A percentile compares a stretch with the other conserved stretches of the same genome.
phyloP scores from a whole-genome alignment of 2,113 vertebrate genomes.

The Fregata magnificens region DNA sequence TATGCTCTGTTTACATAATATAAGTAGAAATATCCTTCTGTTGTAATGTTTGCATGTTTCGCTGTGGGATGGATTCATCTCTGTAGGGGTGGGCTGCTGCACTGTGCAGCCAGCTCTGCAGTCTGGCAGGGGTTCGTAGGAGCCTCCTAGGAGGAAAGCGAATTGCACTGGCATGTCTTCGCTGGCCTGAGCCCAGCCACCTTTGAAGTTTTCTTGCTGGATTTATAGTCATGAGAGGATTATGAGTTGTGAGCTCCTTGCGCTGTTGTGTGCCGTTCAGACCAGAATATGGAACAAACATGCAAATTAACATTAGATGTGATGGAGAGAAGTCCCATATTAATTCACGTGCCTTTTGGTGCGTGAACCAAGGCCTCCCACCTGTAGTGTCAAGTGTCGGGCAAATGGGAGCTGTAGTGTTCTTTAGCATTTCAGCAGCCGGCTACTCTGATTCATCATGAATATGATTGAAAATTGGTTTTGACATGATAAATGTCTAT shows the following conservation, averaged over 20 bases:
- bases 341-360: fast-evolving
- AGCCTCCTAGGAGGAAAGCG: not conserved
- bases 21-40: not conserved
- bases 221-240: not conserved
- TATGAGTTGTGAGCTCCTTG: not conserved
- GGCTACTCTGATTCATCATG: not conserved
- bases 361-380: not conserved
- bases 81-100: not conserved
- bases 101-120: not conserved
- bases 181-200: no score
- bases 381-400: not conserved
- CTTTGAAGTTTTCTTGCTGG: not conserved
- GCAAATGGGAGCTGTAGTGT: fast-evolving
- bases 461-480: not conserved
- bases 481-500: not conserved
- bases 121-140: not conserved
- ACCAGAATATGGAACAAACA: not conserved
- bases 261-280: not conserved
- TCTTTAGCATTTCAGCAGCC: not conserved
- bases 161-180: fast-evolving
- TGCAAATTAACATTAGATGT: not conserved
- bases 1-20: not conserved
- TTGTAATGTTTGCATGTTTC: not conserved
- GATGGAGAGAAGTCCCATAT: not conserved
- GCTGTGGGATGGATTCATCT: not conserved